phyloP scores from a whole-genome alignment of 2,888 invertebrate species.

The Drosophila leonis region DNA sequence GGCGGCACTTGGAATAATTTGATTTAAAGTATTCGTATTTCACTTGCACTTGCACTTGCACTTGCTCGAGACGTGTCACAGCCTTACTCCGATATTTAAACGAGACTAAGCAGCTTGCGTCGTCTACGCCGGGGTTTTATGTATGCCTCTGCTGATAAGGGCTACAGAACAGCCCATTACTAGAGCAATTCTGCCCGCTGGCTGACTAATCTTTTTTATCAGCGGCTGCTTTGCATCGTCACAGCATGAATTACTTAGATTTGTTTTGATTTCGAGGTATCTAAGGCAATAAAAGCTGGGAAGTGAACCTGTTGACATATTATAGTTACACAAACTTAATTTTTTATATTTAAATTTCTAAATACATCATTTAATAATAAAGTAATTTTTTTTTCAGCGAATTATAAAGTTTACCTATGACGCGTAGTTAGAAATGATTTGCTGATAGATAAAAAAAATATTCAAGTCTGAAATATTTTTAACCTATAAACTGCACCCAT shows the following conservation, averaged over 20 bases:
- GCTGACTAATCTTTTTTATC: constrained; percentile 59
- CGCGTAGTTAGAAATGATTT: too few relatives aligned
- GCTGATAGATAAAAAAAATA: too few relatives aligned
- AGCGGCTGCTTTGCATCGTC: constrained; percentile 13
- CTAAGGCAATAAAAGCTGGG: background rate
- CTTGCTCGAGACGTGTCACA: constrained; percentile 6
- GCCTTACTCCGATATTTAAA: constrained; percentile 24
- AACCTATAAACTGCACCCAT: background rate
- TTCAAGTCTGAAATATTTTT: background rate
- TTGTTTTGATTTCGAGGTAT: background rate
- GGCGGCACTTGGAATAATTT: background rate
- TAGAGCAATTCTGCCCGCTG: constrained; percentile 19
- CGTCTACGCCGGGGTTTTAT: constrained; percentile 35
- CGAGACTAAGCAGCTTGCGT: constrained; percentile 29
- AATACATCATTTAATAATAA: too few relatives aligned
- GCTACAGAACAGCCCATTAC: constrained; percentile 12
- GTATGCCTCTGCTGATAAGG: constrained; percentile 46
- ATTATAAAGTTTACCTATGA: too few relatives aligned
- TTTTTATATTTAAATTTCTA: background rate
- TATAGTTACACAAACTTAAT: background rate
- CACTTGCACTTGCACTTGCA: constrained; percentile 12
- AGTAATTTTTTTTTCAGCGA: too few relatives aligned
- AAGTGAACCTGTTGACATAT: background rate
- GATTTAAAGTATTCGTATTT: background rate
- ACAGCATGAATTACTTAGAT: background rate